Evolutionary conservation across 2,113 vertebrate species (phyloP).

Genomic region (Vidua chalybeata): DNA sequence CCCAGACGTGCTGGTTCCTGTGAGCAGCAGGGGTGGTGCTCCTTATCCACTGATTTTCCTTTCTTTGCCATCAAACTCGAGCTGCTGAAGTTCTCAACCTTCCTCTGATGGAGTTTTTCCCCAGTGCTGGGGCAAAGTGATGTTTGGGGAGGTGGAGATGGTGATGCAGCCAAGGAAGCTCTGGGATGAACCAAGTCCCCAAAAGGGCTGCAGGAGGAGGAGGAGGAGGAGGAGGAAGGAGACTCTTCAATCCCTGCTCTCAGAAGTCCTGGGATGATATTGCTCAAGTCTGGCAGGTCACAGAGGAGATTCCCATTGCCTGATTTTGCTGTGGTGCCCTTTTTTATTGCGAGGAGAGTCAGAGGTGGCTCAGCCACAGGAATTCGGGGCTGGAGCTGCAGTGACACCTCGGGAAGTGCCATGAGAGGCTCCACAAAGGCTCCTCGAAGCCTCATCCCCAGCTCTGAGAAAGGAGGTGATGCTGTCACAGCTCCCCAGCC

Average conservation of each 20-base stretch:
- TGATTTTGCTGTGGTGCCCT: neutral
- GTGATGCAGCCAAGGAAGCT: neutral
- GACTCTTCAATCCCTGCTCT: neutral
- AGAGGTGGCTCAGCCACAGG: neutral
- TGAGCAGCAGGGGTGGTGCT: neutral
- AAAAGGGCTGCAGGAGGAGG: fast-evolving
- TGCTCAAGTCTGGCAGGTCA: neutral
- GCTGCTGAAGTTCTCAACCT: neutral
- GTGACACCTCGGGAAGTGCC: neutral
- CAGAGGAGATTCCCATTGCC: fast-evolving
- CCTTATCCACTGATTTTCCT: neutral
- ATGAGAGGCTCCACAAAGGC: neutral
- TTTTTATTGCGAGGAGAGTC: neutral
- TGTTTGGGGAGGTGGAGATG: neutral
- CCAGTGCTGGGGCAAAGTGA: neutral
- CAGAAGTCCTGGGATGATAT: neutral
- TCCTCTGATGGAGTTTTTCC: fast-evolving
- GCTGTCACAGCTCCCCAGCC: fast-evolving
- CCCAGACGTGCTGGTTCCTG: fast-evolving
- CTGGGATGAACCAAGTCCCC: neutral
- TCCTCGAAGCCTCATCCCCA: fast-evolving
- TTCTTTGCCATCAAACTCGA: neutral
- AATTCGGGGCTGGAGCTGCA: fast-evolving
- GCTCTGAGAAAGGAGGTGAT: neutral
- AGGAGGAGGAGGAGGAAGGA: neutral